These are phyloP conservation scores for human DNA, from an alignment of 2,113 vertebrate species.

Conservation along the genomic window DNA sequence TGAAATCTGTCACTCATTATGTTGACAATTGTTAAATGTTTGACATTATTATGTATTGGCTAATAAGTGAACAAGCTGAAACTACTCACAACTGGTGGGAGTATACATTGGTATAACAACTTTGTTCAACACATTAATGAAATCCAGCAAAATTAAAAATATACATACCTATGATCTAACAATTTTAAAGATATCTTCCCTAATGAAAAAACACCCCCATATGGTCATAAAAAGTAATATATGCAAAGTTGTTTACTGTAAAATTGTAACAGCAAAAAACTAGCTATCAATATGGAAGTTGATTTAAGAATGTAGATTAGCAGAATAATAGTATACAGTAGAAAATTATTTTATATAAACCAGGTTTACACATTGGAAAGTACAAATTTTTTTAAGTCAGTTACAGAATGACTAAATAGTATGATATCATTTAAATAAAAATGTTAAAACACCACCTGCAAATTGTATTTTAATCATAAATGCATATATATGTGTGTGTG, in stretches of 20 bases:
- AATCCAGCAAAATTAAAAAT: slow-evolving; percentile 27
- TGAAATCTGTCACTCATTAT: slow-evolving; percentile 28
- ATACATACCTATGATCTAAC: background rate
- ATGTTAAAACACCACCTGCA: background rate
- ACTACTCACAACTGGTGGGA: background rate
- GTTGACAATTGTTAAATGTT: background rate
- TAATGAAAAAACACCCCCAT: background rate
- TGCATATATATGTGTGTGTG: background rate
- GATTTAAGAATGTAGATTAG: background rate
- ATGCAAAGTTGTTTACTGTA: background rate
- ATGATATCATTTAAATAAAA: background rate
- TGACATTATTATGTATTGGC: background rate
- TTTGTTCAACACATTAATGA: background rate
- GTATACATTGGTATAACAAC: background rate
- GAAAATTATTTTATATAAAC: background rate
- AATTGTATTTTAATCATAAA: background rate
- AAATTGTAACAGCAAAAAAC: background rate
- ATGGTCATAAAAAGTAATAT: background rate
- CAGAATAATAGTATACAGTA: background rate
- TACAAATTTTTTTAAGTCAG: background rate
- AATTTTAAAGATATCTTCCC: background rate
- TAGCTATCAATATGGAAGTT: background rate
- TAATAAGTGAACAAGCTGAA: background rate
- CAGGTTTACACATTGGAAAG: background rate
- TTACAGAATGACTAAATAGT: background rate